Conservation (phyloP, 2,113 vertebrate species). For the Rhizomys pruinosus region DNA sequence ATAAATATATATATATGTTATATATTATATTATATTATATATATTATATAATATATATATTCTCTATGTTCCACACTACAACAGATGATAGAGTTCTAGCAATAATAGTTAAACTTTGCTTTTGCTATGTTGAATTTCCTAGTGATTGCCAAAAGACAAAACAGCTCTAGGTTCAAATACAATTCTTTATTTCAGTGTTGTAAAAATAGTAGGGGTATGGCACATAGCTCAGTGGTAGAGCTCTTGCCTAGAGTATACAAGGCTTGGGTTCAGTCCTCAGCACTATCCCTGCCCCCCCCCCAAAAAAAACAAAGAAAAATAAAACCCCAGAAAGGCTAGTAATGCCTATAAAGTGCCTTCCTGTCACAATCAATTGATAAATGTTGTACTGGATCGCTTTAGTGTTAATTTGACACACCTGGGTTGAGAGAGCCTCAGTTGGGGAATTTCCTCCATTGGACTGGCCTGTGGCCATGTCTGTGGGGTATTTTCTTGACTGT, state of each 20-base stretch:
- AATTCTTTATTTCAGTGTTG: not conserved
- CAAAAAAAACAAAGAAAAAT: too few relatives aligned
- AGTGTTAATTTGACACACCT: too few relatives aligned
- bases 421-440: too few relatives aligned
- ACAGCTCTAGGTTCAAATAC: constrained; percentile 15
- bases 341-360: not conserved
- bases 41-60: too few relatives aligned
- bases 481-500: too few relatives aligned
- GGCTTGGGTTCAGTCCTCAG: not conserved
- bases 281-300: not conserved
- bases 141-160: not conserved
- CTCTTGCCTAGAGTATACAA: not conserved
- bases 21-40: too few relatives aligned
- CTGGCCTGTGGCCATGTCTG: too few relatives aligned
- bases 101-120: constrained; percentile 17
- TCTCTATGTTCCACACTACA: too few relatives aligned
- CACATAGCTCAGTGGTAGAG: not conserved
- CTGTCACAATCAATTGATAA: not conserved
- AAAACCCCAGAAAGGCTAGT: not conserved
- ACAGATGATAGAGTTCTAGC: not conserved
- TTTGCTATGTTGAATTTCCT: constrained; percentile 23
- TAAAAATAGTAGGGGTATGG: not conserved
- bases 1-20: too few relatives aligned
- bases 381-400: too few relatives aligned
- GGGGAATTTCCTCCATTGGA: too few relatives aligned